Evolutionary conservation across 2,888 invertebrate genomes (phyloP), one percentile per base, ranked within the genome.

Genomic region (Eupsilia transversa): DNA sequence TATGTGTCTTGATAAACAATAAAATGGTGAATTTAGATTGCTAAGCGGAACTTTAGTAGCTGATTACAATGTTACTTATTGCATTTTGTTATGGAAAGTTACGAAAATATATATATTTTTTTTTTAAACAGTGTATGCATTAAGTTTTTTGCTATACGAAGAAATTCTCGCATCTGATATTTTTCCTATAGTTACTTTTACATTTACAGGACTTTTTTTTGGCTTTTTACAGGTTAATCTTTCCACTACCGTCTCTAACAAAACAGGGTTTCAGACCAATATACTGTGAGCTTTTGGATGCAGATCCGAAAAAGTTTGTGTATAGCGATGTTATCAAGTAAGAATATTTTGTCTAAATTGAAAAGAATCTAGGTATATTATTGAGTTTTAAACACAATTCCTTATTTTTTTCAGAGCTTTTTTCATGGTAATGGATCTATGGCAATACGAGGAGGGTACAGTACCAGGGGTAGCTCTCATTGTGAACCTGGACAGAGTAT

Each of bases 401-500:
- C 17, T 59, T n/a, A 7, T 12, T 30, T 1, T 35, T 89, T 91
- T 66, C 85, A 94, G 94, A 84, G 92, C 91, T 12, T 94, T 94
- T 82, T 88, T 93, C 2, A 94, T 94, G 94, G 86, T 94, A 35
- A 80, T 94, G 69, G 94, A 94, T 78, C 80, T 93, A 12, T 93
- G 91, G 91, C 90, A 97, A 85, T 94, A 93, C 73, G 96, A 97
- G 85, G 94, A 97, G 83, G 98, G 97, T 4, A 96, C 97, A 1
- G 93, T 93, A 33, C 93, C 96, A 0, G 98, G 98, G 0, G 95
- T 97, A 60, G 91, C 97, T 1, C 94, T 98, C 56, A 94, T 98
- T 0, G 95, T 98, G 66, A 97, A 98, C 88, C 96, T 97, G 93
- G 96, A 97, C 61, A 97, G 97, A 6, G 95, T 97, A 0, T 94